Evolutionary conservation across 2,888 invertebrate genomes (phyloP).

Genomic region (Plemyria rubiginata): DNA sequence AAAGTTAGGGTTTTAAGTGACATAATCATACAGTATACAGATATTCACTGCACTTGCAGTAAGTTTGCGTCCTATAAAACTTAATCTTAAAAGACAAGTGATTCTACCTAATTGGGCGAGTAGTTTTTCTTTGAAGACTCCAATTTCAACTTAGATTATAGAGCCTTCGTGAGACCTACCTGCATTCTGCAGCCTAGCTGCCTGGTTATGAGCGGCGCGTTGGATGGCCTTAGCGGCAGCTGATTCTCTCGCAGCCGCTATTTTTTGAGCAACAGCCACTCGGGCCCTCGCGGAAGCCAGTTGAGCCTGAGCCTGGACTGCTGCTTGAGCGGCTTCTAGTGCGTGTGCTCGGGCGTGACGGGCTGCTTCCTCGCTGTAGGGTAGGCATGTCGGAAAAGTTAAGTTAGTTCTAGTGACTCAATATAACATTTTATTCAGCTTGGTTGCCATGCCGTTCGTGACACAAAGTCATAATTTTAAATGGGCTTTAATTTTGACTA

Average conservation of each 20-base stretch:
- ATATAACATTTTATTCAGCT: no score
- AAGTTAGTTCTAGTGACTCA: no score
- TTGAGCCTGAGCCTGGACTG: constrained; percentile 88
- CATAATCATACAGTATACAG: background rate
- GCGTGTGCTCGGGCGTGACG: constrained; percentile 88
- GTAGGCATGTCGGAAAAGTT: background rate
- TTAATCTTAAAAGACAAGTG: no score
- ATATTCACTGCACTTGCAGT: background rate
- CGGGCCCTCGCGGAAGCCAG: constrained; percentile 88
- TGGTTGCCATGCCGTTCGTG: no score
- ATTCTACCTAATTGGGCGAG: no score
- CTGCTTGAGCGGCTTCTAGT: constrained; percentile 87
- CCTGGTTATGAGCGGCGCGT: constrained; percentile 88
- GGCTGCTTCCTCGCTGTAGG: constrained; percentile 86
- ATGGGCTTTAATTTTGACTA: no score
- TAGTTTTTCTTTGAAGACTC: no score
- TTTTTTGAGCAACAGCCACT: constrained; percentile 89
- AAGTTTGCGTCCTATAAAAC: background rate
- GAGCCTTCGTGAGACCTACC: constrained; percentile 61
- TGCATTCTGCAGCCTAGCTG: constrained; percentile 88
- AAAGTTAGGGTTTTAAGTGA: background rate
- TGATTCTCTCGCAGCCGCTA: constrained; percentile 89
- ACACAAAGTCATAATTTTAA: no score
- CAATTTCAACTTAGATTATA: background rate
- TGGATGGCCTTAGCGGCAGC: constrained; percentile 90